Conservation (phyloP, 2,113 vertebrate species). For the Neoarius graeffei region DNA sequence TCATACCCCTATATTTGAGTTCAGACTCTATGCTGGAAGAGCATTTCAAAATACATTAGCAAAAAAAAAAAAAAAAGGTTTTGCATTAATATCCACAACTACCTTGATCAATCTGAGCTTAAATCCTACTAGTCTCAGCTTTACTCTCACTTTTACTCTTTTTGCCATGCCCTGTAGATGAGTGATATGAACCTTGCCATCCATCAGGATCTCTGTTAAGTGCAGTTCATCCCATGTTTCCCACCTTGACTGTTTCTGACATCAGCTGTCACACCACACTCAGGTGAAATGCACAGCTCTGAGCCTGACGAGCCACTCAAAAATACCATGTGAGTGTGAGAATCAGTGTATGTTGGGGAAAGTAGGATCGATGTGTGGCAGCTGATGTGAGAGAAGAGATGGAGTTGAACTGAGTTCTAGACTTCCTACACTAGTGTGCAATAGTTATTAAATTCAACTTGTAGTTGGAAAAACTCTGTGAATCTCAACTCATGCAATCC, state of each 20-base stretch:
- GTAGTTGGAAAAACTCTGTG: not conserved
- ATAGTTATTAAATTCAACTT: not conserved
- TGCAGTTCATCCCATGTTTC: constrained; percentile 31
- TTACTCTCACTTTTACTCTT: not conserved
- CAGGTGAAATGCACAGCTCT: constrained; percentile 19
- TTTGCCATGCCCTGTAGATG: constrained; percentile 19
- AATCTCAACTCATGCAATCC: not conserved
- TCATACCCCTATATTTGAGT: constrained; percentile 42
- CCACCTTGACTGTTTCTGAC: constrained; percentile 31
- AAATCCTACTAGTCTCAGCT: not conserved
- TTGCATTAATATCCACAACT: not conserved
- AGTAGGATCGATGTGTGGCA: not conserved
- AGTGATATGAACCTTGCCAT: constrained; percentile 35
- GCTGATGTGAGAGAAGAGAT: not conserved
- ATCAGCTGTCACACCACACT: constrained; percentile 34
- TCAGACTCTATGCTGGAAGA: not conserved
- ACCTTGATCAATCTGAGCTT: not conserved
- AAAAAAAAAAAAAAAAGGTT: not conserved
- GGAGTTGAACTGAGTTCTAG: not conserved
- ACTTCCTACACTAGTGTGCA: not conserved
- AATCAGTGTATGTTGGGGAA: not conserved
- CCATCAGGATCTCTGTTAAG: constrained; percentile 36
- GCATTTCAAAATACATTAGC: not conserved
- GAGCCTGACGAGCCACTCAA: constrained; percentile 34
- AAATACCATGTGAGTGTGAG: not conserved